A percentile compares a stretch with the other conserved stretches of the same genome.
Evolutionary conservation across 2,888 invertebrate species (phyloP).

Genomic region (Cephus pulcher): DNA sequence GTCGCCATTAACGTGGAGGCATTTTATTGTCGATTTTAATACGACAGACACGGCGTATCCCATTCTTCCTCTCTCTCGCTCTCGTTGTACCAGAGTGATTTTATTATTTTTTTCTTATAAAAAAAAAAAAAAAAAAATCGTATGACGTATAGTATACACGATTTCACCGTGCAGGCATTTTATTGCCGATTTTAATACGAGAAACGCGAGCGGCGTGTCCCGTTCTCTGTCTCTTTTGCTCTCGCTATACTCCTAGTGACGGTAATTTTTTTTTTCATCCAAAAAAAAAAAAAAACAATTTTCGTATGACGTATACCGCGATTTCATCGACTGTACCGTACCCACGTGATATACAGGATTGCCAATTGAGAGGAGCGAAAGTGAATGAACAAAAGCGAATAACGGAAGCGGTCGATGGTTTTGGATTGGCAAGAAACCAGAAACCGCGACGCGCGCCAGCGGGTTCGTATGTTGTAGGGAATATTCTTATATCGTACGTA

Average conservation of each 20-base stretch:
- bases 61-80: neutral
- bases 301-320: neutral
- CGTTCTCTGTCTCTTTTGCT: neutral
- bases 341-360: neutral
- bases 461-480: neutral
- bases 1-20: neutral
- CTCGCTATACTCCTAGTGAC: too few relatives aligned
- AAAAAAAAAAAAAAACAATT: neutral
- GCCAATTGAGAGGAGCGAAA: constrained; percentile 1
- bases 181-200: neutral
- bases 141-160: too few relatives aligned
- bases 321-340: neutral
- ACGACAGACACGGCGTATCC: neutral
- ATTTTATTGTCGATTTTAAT: neutral
- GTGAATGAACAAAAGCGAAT: constrained; percentile 19
- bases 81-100: too few relatives aligned
- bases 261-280: neutral
- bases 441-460: neutral
- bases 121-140: too few relatives aligned
- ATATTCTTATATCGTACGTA: neutral
- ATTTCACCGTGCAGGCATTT: neutral
- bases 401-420: constrained; percentile 14
- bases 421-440: neutral
- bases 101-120: too few relatives aligned
- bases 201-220: neutral